Percentiles rank a stretch among this genome's conserved stretches.
Conservation (phyloP, 35 echinoderm and acorn worm genomes). For the Strongylocentrotus purpuratus region DNA sequence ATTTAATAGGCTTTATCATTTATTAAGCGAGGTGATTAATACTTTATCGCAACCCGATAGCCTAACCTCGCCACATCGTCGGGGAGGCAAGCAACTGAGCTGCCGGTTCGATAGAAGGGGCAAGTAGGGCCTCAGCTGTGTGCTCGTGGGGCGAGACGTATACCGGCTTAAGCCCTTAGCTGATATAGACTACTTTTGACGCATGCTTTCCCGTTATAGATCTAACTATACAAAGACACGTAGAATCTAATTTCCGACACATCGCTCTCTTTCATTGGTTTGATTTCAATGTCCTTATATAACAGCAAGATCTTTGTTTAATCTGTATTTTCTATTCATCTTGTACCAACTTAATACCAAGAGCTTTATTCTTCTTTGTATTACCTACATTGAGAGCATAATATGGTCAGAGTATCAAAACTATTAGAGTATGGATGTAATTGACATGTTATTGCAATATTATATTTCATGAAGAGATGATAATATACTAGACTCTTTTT, state of each 20-base stretch:
- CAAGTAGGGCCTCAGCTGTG: not conserved
- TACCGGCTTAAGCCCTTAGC: not conserved
- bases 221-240: not conserved
- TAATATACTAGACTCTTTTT: too few species aligned
- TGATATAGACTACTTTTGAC: not conserved
- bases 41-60: not conserved
- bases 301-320: not conserved
- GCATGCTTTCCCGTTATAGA: not conserved
- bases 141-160: not conserved
- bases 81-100: constrained; percentile 6
- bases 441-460: too few species aligned
- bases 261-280: not conserved
- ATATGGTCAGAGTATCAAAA: too few species aligned
- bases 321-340: not conserved
- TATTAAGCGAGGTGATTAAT: not conserved
- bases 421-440: too few species aligned
- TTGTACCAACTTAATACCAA: not conserved
- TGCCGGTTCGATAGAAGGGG: not conserved
- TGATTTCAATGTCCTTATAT: not conserved
- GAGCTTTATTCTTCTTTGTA: not conserved
- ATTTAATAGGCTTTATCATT: constrained; percentile 14
- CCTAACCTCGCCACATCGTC: not conserved
- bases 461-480: too few species aligned
- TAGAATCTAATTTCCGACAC: not conserved
- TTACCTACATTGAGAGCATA: too few species aligned